Evolutionary conservation across 1,140 invertebrate genomes (phyloP).

Genomic region (Anoplolepis gracilipes): DNA sequence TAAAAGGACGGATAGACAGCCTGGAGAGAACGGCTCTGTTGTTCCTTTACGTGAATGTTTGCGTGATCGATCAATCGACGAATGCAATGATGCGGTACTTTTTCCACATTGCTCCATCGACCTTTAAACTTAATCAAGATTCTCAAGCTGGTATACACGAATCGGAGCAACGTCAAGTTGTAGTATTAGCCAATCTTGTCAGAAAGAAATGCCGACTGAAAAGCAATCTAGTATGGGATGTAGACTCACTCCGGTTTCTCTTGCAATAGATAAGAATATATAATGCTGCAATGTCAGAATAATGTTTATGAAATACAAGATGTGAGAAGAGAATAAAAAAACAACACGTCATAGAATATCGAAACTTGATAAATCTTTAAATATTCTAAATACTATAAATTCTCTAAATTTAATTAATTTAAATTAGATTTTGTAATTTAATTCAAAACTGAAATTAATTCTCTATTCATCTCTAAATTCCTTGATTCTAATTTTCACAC

Average conservation of each 20-base stretch:
- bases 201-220: background rate
- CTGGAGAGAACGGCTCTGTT: constrained; percentile 1
- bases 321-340: background rate
- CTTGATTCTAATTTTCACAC: constrained; percentile 32
- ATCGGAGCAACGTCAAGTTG: background rate
- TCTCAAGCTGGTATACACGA: constrained; percentile 1
- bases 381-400: too few species aligned
- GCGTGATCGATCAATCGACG: constrained; percentile 40
- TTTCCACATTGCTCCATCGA: constrained; percentile 28
- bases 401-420: too few species aligned
- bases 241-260: too few species aligned
- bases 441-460: too few species aligned
- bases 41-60: constrained; percentile 15
- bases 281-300: background rate
- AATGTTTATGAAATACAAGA: background rate
- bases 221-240: background rate
- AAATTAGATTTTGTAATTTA: too few species aligned
- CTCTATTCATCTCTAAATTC: background rate
- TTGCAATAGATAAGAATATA: background rate
- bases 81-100: constrained; percentile 31
- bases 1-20: background rate
- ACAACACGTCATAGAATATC: too few species aligned
- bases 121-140: constrained; percentile 38
- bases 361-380: background rate
- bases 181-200: background rate